phyloP scores from a whole-genome alignment of 1,140 invertebrate species.

The Ephestia elutella region DNA sequence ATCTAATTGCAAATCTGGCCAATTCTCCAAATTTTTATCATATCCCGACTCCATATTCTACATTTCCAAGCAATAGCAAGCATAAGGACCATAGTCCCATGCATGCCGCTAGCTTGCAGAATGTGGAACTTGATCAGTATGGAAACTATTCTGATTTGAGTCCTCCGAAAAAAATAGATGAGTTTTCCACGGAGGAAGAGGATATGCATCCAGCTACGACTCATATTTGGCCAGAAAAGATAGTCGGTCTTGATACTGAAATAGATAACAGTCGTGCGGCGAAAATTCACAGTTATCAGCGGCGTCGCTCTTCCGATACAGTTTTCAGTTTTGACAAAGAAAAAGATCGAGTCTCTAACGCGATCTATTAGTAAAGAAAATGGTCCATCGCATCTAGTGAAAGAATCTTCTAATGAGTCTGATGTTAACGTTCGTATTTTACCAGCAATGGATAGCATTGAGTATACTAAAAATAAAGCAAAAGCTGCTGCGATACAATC shows the following conservation, averaged over 20 bases:
- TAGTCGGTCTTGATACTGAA: conserved; percentile 73
- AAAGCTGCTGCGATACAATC: conserved; percentile 52
- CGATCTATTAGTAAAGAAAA: conserved; percentile 70
- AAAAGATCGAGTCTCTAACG: conserved; percentile 80
- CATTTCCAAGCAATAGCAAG: conserved; percentile 75
- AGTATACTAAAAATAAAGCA: conserved; percentile 72
- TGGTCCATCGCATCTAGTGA: conserved; percentile 58
- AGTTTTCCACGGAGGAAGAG: conserved; percentile 63
- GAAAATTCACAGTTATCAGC: conserved; percentile 67
- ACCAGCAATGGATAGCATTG: conserved; percentile 75
- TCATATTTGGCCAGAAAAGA: conserved; percentile 76
- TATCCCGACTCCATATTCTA: conserved; percentile 77
- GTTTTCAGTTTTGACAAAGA: conserved; percentile 83
- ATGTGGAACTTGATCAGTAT: conserved; percentile 79
- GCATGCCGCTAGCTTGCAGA: conserved; percentile 79
- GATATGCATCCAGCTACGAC: conserved; percentile 58
- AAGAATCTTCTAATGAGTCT: conserved; percentile 75
- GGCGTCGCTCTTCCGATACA: conserved; percentile 75
- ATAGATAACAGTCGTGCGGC: conserved; percentile 63
- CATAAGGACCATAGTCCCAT: conserved; percentile 77
- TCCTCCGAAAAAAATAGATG: conserved; percentile 56
- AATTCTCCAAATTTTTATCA: conserved; percentile 78
- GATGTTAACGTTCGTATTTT: conserved; percentile 70
- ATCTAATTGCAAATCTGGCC: conserved; percentile 75
- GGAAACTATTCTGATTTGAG: conserved; percentile 63